Conservation (phyloP, 2,888 invertebrate species). For the Criorhina ranunculi region DNA sequence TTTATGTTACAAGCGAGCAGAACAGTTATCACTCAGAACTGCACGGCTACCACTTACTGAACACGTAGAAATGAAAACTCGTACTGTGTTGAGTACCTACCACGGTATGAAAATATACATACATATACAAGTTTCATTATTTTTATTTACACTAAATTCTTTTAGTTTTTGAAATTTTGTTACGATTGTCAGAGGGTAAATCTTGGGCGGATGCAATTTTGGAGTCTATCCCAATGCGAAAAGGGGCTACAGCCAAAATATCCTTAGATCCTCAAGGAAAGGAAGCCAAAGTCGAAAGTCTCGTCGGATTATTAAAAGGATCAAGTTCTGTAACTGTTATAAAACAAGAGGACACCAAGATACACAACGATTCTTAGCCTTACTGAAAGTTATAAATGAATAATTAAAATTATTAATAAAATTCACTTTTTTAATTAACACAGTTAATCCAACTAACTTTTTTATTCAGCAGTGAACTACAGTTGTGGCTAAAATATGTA, state of each 20-base stretch:
- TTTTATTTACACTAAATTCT: background rate
- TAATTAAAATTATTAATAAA: too few species aligned
- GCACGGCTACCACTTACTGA: slow-evolving; percentile 95
- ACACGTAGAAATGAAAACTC: slow-evolving; percentile 95
- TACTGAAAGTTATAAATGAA: too few species aligned
- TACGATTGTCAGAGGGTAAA: slow-evolving; percentile 90
- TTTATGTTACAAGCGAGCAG: slow-evolving; percentile 92
- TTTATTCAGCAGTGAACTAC: too few species aligned
- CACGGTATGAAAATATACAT: slow-evolving; percentile 88
- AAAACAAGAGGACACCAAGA: background rate
- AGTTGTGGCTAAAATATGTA: too few species aligned
- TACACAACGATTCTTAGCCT: background rate
- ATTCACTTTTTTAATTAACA: too few species aligned
- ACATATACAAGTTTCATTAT: background rate
- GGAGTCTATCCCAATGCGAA: slow-evolving; percentile 91
- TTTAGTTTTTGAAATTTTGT: slow-evolving; percentile 92
- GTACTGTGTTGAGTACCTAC: slow-evolving; percentile 97
- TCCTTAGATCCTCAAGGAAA: background rate
- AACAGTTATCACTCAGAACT: slow-evolving; percentile 91
- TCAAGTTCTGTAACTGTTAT: background rate
- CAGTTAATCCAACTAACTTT: too few species aligned
- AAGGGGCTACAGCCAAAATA: slow-evolving; percentile 87
- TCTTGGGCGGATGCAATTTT: slow-evolving; percentile 92
- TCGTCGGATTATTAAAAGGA: background rate
- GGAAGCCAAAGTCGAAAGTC: background rate